Evolutionary conservation across 2,888 invertebrate genomes (phyloP), one percentile per base, ranked within the genome.

Genomic region (Agrochola macilenta): DNA sequence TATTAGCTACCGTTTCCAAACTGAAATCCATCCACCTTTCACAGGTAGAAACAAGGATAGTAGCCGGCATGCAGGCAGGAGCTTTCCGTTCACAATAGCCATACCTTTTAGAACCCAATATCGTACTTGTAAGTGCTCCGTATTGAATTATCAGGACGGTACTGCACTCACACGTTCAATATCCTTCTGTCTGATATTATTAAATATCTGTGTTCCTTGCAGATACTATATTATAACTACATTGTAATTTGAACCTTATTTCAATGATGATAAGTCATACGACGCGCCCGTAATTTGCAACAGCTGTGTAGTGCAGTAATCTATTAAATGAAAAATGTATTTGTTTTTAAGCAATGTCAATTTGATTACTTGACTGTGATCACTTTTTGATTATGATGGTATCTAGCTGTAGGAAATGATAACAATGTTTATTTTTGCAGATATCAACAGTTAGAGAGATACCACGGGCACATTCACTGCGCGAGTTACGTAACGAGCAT

Each of bases 131-230:
- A 74, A 85, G 85, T 81, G 74, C 76, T 69, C 52, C 35, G 20
- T 73, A 84, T 83, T 85, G 49, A 81, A 75, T 84, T 84, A 84
- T 81, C 83, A 70, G 60, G 46, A 43, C 58, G 26, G 26, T 30
- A 46, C 43, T 85, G 78, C 77, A 81, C 74, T 81, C 35, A 60
- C 60, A 64, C 49, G 63, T 73, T 60, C 76, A 61, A 84, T 74
- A 71, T 35, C 57, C 57, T 7, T 76, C 61, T 52, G 63, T 71
- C 82, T 73, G 63, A 73, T 85, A 81, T 77, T 85, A 81, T 77
- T 75, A 72, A 81, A 85, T 83, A 75, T 83, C 49, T 64, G 72
- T 69, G 81, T 76, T 77, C 43, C 64, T 76, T 52, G 57, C 68
- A 69, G 26, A 49, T 69, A 46, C 39, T 35, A 46, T 39, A 17